A percentile compares a stretch with the other conserved stretches of the same genome.
These are phyloP conservation scores for Porites australiensis DNA, from an alignment of 64 coral and sea anemone species.

Conservation along the genomic window DNA sequence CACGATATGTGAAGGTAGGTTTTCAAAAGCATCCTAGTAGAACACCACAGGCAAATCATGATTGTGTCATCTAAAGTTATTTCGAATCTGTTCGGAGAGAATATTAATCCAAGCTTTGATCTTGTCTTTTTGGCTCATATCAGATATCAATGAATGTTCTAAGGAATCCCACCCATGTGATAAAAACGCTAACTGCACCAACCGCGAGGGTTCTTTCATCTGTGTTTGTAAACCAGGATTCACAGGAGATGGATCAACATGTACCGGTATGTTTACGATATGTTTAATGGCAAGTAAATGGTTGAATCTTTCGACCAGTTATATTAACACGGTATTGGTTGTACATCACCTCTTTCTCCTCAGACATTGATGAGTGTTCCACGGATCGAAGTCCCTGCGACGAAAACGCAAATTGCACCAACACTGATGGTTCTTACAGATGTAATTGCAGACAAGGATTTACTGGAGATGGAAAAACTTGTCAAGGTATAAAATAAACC, in stretches of 20 bases:
- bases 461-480: conserved; percentile 32
- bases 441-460: conserved; percentile 37
- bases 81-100: too few relatives aligned
- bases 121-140: not conserved
- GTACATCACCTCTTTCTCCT: too few relatives aligned
- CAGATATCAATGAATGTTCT: conserved; percentile 37
- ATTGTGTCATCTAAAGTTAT: too few relatives aligned
- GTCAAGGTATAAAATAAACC: conserved; percentile 1
- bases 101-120: too few relatives aligned
- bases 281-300: not conserved
- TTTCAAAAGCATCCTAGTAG: too few relatives aligned
- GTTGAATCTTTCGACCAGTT: too few relatives aligned
- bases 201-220: conserved; percentile 3
- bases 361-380: conserved; percentile 22
- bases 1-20: conserved; percentile 24
- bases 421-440: not conserved
- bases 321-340: too few relatives aligned
- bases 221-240: conserved; percentile 14
- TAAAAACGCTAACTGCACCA: conserved; percentile 19
- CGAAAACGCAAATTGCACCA: conserved; percentile 2
- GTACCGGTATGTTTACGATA: not conserved
- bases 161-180: not conserved
- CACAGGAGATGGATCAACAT: not conserved
- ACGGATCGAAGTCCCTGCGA: not conserved
- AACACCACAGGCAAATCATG: too few relatives aligned